Conservation (phyloP, 2,888 invertebrate species). For the Siphlonurus alternatus region DNA sequence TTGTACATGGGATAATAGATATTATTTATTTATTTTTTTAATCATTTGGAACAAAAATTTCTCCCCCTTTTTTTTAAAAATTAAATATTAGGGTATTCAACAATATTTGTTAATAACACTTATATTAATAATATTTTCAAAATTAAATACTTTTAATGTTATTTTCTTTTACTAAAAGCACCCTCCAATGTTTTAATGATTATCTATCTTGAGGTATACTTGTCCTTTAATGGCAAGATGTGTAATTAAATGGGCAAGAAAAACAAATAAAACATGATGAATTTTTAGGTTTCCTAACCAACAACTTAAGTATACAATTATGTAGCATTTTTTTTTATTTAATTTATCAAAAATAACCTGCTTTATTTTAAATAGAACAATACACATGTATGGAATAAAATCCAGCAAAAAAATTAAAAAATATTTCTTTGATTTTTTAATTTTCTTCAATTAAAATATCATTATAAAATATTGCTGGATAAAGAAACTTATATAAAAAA, state of each 20-base stretch:
- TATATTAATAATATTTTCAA: not conserved
- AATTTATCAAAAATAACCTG: too few species aligned
- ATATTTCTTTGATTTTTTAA: not conserved
- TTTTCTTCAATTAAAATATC: not conserved
- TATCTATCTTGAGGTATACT: not conserved
- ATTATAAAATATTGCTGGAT: not conserved
- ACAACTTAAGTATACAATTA: too few species aligned
- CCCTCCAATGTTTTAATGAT: not conserved
- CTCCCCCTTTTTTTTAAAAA: too few species aligned
- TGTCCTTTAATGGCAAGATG: not conserved
- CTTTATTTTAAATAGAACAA: too few species aligned
- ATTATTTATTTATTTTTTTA: not conserved
- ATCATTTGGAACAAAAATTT: too few species aligned
- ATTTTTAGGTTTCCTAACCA: too few species aligned
- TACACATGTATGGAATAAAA: too few species aligned
- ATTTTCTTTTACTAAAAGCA: not conserved
- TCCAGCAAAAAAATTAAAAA: not conserved
- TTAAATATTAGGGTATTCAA: too few species aligned
- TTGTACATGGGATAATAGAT: not conserved
- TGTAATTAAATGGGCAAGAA: not conserved
- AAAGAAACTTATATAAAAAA: not conserved
- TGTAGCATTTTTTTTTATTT: too few species aligned
- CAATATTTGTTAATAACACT: too few species aligned
- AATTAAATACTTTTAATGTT: not conserved
- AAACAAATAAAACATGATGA: not conserved